These are phyloP conservation scores for Ceyx cyanopectus DNA, from an alignment of 2,113 vertebrate genomes.

Conservation along the genomic window DNA sequence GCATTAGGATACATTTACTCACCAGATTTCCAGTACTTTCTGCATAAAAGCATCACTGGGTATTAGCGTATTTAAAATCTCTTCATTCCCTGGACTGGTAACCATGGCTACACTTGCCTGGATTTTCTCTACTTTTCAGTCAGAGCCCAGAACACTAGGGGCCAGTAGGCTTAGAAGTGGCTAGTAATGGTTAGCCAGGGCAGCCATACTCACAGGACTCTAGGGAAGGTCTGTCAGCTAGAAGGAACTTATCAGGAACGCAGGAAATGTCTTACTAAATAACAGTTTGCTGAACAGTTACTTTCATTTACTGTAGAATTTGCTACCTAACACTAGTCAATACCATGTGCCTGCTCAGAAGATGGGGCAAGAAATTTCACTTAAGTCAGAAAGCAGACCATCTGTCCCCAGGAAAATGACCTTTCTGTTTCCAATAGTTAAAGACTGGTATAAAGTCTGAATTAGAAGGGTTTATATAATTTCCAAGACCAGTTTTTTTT, in stretches of 20 bases:
- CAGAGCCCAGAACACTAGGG: not conserved
- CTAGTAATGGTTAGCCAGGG: not conserved
- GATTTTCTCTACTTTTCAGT: not conserved
- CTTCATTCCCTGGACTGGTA: not conserved
- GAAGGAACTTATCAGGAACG: not conserved
- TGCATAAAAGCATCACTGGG: not conserved
- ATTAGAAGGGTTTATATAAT: too few species aligned
- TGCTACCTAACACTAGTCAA: not conserved
- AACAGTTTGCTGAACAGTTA: not conserved
- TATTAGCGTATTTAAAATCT: slow-evolving; percentile 29
- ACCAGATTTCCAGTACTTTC: not conserved
- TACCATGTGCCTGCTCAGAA: not conserved
- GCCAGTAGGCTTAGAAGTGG: not conserved
- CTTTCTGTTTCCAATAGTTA: not conserved
- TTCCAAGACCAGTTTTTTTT: too few species aligned
- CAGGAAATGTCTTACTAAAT: not conserved
- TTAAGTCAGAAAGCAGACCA: not conserved
- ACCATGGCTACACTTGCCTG: slow-evolving; percentile 16
- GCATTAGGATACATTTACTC: not conserved
- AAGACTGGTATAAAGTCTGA: too few species aligned
- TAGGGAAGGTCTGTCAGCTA: not conserved
- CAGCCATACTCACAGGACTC: not conserved
- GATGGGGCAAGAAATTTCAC: not conserved
- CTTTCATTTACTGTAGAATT: not conserved
- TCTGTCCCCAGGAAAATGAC: not conserved